Evolutionary conservation across 2,888 invertebrate genomes (phyloP).

Genomic region (Ichneumoninae sp.): DNA sequence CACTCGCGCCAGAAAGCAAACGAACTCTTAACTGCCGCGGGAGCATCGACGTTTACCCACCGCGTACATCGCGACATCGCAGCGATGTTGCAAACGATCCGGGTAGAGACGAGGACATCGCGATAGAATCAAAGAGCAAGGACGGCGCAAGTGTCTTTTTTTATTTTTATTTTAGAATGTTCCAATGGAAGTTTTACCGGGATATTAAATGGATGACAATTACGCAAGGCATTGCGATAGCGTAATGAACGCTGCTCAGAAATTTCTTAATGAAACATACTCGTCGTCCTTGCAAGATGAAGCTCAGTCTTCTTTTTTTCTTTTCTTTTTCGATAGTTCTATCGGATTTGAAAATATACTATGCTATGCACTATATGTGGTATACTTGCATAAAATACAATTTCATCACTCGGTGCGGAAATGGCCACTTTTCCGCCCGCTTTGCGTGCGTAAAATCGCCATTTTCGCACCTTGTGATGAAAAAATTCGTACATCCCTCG

Average conservation of each 20-base stretch:
- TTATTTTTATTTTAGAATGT: background rate
- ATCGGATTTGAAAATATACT: too few species aligned
- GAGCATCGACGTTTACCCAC: conserved; percentile 8
- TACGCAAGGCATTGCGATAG: conserved; percentile 29
- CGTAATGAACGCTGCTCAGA: background rate
- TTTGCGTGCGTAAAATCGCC: too few species aligned
- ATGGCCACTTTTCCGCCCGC: too few species aligned
- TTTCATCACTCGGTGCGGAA: too few species aligned
- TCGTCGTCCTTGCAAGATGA: background rate
- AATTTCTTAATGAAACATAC: conserved; percentile 3
- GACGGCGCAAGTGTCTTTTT: background rate
- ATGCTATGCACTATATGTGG: too few species aligned
- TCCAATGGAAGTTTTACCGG: conserved; percentile 27
- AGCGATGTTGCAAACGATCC: conserved; percentile 16
- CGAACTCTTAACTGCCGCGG: conserved; percentile 22
- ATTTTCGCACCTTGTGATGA: too few species aligned
- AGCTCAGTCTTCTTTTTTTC: background rate
- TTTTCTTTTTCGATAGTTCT: background rate
- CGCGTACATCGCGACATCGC: conserved; percentile 38
- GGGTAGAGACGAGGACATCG: background rate
- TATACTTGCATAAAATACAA: too few species aligned
- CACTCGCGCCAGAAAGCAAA: conserved; percentile 4
- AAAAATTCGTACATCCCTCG: too few species aligned
- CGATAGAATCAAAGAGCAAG: conserved; percentile 39
- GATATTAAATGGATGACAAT: conserved; percentile 9